Evolutionary conservation across 2,113 vertebrate genomes (phyloP).

Genomic region (Elgaria multicarinata): DNA sequence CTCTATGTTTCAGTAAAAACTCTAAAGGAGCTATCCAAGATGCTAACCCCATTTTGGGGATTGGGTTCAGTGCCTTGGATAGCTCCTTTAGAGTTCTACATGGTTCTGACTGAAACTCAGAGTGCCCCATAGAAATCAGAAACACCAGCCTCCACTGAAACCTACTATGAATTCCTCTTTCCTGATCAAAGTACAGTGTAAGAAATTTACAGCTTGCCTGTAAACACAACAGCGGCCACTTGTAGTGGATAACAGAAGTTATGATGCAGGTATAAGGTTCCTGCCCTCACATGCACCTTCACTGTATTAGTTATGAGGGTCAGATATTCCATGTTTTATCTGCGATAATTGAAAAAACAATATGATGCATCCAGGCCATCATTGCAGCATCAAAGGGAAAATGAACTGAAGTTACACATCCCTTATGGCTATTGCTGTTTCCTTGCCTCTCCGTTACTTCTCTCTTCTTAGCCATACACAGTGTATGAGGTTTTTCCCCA

Average conservation of each 20-base stretch:
- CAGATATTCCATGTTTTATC: neutral
- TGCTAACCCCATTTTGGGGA: too few relatives aligned
- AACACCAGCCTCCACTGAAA: neutral
- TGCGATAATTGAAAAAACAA: neutral
- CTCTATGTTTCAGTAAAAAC: too few relatives aligned
- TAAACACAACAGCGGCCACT: slow-evolving; percentile 19
- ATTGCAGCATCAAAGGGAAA: neutral
- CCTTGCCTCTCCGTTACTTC: neutral
- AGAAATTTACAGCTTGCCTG: slow-evolving; percentile 21
- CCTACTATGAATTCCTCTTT: neutral
- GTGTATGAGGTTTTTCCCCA: neutral
- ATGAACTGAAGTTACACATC: neutral
- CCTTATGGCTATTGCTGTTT: neutral
- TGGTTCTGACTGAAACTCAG: too few relatives aligned
- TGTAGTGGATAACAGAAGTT: slow-evolving; percentile 8
- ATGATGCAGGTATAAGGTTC: slow-evolving; percentile 13
- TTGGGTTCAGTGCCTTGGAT: too few relatives aligned
- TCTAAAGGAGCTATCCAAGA: too few relatives aligned
- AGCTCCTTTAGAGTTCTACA: too few relatives aligned
- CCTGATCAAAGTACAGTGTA: neutral
- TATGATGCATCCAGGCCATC: neutral
- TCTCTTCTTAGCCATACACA: neutral
- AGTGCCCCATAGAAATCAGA: too few relatives aligned
- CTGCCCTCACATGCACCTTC: slow-evolving; percentile 27
- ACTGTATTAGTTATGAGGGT: slow-evolving; percentile 7